phyloP scores from a whole-genome alignment of 35 echinoderm and acorn worm genomes.

The Nesometra sesokonis region DNA sequence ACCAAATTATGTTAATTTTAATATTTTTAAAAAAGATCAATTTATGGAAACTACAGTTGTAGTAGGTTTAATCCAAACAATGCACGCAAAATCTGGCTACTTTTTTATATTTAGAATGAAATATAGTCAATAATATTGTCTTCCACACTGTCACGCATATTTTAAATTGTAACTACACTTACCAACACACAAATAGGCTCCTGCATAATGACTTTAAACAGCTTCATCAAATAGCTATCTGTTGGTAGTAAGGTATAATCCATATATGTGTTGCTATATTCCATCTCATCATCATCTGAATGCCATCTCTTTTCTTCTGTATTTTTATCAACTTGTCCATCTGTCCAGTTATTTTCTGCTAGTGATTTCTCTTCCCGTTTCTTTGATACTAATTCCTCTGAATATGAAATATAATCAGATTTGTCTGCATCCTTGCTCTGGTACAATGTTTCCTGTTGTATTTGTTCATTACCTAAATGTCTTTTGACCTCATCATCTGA shows the following conservation, averaged over 20 bases:
- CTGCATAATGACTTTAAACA: slow-evolving; percentile 54
- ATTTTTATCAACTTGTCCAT: neutral
- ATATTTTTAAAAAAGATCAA: too few relatives aligned
- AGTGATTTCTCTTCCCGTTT: neutral
- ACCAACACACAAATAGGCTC: slow-evolving; percentile 79
- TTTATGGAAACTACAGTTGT: too few relatives aligned
- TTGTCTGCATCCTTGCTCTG: neutral
- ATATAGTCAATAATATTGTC: neutral
- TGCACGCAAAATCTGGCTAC: too few relatives aligned
- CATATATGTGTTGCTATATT: neutral
- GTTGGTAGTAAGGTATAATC: neutral
- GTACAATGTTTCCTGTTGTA: too few relatives aligned
- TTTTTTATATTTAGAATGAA: too few relatives aligned
- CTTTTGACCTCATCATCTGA: neutral
- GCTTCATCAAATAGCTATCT: slow-evolving; percentile 42
- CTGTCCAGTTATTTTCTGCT: neutral
- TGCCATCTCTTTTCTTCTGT: neutral
- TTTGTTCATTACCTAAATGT: neutral
- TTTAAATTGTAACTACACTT: neutral
- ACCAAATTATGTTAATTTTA: too few relatives aligned
- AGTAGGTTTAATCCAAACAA: too few relatives aligned
- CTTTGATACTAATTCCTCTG: neutral
- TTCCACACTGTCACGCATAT: neutral
- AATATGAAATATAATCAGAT: neutral
- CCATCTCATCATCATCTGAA: neutral